phyloP scores from a whole-genome alignment of 2,888 invertebrate genomes.

The Epistrophe eligans region DNA sequence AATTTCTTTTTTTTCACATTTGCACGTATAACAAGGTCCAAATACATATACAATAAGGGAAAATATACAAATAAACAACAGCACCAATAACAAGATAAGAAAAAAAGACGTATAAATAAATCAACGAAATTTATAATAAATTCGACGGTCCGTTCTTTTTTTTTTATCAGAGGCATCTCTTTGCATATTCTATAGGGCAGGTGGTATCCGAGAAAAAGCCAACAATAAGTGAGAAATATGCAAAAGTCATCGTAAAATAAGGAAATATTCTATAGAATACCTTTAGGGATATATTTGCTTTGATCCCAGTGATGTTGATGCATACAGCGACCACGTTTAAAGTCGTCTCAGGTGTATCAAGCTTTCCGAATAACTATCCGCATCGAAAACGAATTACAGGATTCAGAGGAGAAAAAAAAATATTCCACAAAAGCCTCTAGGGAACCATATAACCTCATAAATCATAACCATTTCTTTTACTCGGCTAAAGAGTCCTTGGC shows the following conservation, averaged over 20 bases:
- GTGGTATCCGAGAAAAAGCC: neutral
- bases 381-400: constrained; percentile 65
- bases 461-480: constrained; percentile 54
- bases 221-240: constrained; percentile 60
- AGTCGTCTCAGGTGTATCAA: constrained; percentile 64
- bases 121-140: constrained; percentile 62
- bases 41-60: neutral
- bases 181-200: constrained; percentile 36
- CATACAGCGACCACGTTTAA: constrained; percentile 44
- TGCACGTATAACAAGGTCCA: constrained; percentile 5
- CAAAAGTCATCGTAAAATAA: constrained; percentile 61
- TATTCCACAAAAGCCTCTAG: constrained; percentile 26
- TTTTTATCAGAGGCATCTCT: constrained; percentile 39
- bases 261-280: constrained; percentile 3
- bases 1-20: constrained; percentile 13
- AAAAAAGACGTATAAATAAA: constrained; percentile 45
- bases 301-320: neutral
- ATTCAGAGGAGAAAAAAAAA: constrained; percentile 12
- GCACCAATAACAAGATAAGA: neutral
- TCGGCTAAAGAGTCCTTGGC: neutral
- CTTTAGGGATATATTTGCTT: constrained; percentile 6
- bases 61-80: neutral
- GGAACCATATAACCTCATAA: constrained; percentile 51
- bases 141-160: constrained; percentile 59
- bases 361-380: neutral